Conservation (phyloP, 2,888 invertebrate genomes). For the Germaria angustata region DNA sequence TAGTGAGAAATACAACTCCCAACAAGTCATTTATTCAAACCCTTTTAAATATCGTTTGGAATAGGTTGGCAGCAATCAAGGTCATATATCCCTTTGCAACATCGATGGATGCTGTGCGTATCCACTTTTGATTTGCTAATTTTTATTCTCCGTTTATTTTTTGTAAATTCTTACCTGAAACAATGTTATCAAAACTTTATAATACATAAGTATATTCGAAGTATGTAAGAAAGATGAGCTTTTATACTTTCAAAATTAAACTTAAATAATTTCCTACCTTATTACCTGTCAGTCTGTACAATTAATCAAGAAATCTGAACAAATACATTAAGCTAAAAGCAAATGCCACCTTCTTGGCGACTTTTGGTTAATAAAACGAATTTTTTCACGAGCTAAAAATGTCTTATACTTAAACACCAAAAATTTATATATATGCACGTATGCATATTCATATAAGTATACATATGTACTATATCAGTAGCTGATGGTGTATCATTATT, state of each 20-base stretch:
- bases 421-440: neutral
- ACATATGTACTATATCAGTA: neutral
- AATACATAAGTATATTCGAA: too few relatives aligned
- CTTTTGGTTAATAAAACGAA: conserved; percentile 29
- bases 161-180: too few relatives aligned
- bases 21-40: too few relatives aligned
- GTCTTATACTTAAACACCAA: conserved; percentile 15
- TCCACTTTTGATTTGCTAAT: too few relatives aligned
- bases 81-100: too few relatives aligned
- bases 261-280: neutral
- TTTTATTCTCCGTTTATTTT: too few relatives aligned
- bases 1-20: too few relatives aligned
- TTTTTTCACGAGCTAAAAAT: conserved; percentile 27
- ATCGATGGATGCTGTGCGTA: too few relatives aligned
- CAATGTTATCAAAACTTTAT: too few relatives aligned
- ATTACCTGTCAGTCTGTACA: neutral
- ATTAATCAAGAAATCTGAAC: conserved; percentile 31
- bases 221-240: too few relatives aligned
- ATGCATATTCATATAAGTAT: neutral
- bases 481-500: neutral
- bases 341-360: conserved; percentile 55
- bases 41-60: too few relatives aligned
- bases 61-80: too few relatives aligned
- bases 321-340: conserved; percentile 35
- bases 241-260: neutral